phyloP scores from a whole-genome alignment of 1,140 invertebrate genomes.

The Drosophila baimaii region DNA sequence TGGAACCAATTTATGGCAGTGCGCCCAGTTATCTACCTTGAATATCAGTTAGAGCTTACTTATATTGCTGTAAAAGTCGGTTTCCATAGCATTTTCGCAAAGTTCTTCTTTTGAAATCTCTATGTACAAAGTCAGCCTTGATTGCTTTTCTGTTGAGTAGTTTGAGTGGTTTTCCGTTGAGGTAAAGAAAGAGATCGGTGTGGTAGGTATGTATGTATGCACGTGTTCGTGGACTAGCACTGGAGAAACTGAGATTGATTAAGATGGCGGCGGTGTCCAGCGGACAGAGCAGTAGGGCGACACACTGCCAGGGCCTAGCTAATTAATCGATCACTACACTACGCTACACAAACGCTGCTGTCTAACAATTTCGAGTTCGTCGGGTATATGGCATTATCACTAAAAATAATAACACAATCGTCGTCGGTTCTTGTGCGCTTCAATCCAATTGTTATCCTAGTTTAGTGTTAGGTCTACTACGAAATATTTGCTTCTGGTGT shows the following conservation, averaged over 20 bases:
- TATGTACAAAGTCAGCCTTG: conserved; percentile 82
- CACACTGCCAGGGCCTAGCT: conserved; percentile 22
- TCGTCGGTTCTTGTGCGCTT: conserved; percentile 52
- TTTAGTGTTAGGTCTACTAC: conserved; percentile 27
- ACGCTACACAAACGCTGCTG: conserved; percentile 15
- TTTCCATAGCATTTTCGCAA: conserved; percentile 52
- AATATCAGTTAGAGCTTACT: conserved; percentile 46
- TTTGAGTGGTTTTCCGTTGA: conserved; percentile 59
- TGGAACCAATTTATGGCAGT: conserved; percentile 58
- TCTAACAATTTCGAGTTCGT: conserved; percentile 25
- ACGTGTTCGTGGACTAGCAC: conserved; percentile 43
- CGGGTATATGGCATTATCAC: conserved; percentile 16
- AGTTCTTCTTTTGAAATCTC: conserved; percentile 71
- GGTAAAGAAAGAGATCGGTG: conserved; percentile 75
- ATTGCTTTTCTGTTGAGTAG: conserved; percentile 74
- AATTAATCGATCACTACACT: conserved; percentile 19
- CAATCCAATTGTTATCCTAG: conserved; percentile 44
- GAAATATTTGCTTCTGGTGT: conserved; percentile 41
- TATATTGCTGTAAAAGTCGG: conserved; percentile 66
- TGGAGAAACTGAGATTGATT: conserved; percentile 43
- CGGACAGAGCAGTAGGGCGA: conserved; percentile 10
- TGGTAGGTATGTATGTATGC: conserved; percentile 42
- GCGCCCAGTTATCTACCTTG: conserved; percentile 56
- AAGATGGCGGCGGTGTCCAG: conserved; percentile 9
- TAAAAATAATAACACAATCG: conserved; percentile 66